Percentiles rank a stretch among this genome's conserved stretches.
Evolutionary conservation across 2,888 invertebrate species (phyloP).

Genomic region (Cremastinae sp.): DNA sequence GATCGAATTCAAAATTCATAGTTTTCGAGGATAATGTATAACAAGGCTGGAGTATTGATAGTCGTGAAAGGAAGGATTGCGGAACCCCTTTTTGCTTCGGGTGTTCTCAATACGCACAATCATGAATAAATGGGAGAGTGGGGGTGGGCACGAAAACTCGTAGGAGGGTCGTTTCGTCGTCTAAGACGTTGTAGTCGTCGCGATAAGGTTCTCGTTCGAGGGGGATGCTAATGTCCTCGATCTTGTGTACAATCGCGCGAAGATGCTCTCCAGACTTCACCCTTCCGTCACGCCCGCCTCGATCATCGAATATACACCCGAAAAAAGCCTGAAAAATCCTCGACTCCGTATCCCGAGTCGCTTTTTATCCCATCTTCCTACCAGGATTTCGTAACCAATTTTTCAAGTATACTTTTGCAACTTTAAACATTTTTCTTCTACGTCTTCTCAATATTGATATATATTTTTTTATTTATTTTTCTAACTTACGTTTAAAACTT

Average conservation of each 20-base stretch:
- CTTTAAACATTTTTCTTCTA: too few species aligned
- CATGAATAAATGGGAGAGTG: slow-evolving; percentile 64
- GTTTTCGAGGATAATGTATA: slow-evolving; percentile 34
- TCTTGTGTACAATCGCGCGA: slow-evolving; percentile 7
- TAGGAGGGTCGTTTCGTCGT: slow-evolving; percentile 60
- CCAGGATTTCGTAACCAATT: too few species aligned
- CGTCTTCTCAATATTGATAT: too few species aligned
- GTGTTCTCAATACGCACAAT: slow-evolving; percentile 41
- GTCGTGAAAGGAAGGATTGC: neutral
- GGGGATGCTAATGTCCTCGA: slow-evolving; percentile 55
- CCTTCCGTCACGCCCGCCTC: slow-evolving; percentile 55
- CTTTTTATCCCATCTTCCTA: too few species aligned
- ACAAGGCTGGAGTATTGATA: neutral
- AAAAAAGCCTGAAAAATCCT: too few species aligned
- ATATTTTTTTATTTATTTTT: too few species aligned
- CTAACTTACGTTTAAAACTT: too few species aligned
- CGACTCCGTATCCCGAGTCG: too few species aligned
- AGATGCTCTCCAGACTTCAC: slow-evolving; percentile 53
- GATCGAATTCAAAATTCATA: slow-evolving; percentile 58
- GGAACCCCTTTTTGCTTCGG: slow-evolving; percentile 47
- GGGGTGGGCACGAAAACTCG: slow-evolving; percentile 51
- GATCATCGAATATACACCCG: slow-evolving; percentile 1
- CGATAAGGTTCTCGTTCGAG: slow-evolving; percentile 18
- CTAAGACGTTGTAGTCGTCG: slow-evolving; percentile 54
- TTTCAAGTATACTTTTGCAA: too few species aligned